phyloP scores from a whole-genome alignment of 2,888 invertebrate species.

The Drosophila birchii region DNA sequence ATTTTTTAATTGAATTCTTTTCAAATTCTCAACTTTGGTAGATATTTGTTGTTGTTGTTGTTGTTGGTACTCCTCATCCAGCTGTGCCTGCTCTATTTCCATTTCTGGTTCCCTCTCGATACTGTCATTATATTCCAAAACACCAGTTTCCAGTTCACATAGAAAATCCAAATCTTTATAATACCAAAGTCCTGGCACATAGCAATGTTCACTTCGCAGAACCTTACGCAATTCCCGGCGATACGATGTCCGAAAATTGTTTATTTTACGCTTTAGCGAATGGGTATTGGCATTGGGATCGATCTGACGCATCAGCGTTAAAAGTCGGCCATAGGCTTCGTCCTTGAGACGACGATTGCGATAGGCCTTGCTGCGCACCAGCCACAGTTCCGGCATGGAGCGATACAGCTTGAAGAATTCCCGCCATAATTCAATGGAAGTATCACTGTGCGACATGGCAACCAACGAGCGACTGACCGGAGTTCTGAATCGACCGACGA shows the following conservation, averaged over 20 bases:
- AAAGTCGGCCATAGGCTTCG: conserved; percentile 46
- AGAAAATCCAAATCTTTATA: conserved; percentile 66
- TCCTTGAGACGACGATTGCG: conserved; percentile 55
- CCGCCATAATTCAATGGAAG: conserved; percentile 45
- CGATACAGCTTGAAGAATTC: conserved; percentile 63
- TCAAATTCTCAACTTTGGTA: background rate
- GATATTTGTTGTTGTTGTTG: background rate
- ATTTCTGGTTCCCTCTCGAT: background rate
- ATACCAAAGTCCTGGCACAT: conserved; percentile 64
- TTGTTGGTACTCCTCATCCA: background rate
- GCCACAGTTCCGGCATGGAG: conserved; percentile 66
- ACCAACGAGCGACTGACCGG: background rate
- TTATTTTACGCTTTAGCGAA: conserved; percentile 66
- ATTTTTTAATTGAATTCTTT: too few species aligned
- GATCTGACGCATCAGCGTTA: conserved; percentile 37
- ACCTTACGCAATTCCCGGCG: conserved; percentile 66
- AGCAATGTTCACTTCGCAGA: conserved; percentile 36
- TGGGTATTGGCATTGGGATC: conserved; percentile 56
- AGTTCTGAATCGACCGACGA: conserved; percentile 1
- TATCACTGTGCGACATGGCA: conserved; percentile 42
- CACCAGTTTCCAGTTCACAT: conserved; percentile 59
- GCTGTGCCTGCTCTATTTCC: background rate
- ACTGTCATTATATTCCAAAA: conserved; percentile 22
- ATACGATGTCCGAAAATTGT: conserved; percentile 71
- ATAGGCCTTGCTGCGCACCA: conserved; percentile 48